Base-by-base conservation (phyloP, 2,888 invertebrate species). In the Cryptus viduatorius region DNA sequence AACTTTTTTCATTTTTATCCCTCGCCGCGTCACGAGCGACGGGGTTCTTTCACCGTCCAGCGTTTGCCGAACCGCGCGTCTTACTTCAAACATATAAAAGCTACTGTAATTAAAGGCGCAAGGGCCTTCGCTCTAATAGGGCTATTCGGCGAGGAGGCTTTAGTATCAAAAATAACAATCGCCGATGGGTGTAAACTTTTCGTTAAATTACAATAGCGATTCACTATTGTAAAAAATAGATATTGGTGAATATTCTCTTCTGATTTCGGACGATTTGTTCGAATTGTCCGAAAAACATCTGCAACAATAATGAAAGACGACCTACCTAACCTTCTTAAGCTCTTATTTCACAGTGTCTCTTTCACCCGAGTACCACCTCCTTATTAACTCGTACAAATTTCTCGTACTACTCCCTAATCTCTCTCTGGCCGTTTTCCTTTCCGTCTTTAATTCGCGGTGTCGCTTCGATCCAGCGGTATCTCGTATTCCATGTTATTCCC, bases 371-470 rank as follows among this genome's bases (percentile, higher is more conserved):
- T n/a, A n/a, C 85, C 87, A 84, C 85, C 85, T 89, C 86, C 89
- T 90, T 91, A 92, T 92, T 91, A 92, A 91, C 91, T 90, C 88
- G 88, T 88, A 88, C 87, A 90, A 61, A 89, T 90, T 86, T 88
- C 82, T 79, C 76, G 82, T 68, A 37, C 19, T 12, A 42, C 12
- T 50, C 75, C 31, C 44, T 76, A 81, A 73, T 79, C 72, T 46
- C 44, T 29, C 50, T 31, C 19, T 44, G 61, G 16, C 67, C 56
- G 46, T 29, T 53, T 56, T 73, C 65, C 56, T 29, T 50, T 73
- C 44, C 53, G n/a, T 24, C 46, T 78, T 59, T 46, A 69, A 71
- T 59, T 69, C 68, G 29, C 46, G 37, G 24, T 71, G 73, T 73
- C 56, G 31, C 71, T 79, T 67, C 71, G 79, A 79, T 79, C 79